phyloP scores from a whole-genome alignment of 2,797 vertebrate genomes.

The Gobio occitaniae region DNA sequence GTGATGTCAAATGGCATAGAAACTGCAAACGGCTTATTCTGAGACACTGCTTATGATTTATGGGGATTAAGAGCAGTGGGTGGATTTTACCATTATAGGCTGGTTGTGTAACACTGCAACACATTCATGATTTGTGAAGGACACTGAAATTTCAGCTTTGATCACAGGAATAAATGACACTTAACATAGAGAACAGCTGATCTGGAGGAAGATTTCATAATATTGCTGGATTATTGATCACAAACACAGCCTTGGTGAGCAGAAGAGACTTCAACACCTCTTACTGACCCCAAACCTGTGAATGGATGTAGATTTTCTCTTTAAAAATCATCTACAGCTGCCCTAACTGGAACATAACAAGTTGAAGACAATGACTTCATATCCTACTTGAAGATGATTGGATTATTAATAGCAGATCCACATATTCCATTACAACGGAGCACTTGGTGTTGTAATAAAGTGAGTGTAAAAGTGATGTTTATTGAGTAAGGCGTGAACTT shows the following conservation, averaged over 20 bases:
- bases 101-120: too few species aligned
- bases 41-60: too few species aligned
- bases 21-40: too few species aligned
- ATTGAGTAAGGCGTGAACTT: constrained; percentile 62
- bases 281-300: neutral
- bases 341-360: neutral
- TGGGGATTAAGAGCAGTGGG: too few species aligned
- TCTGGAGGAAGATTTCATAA: neutral
- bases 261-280: neutral
- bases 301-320: neutral
- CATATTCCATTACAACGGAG: neutral
- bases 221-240: neutral
- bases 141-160: too few species aligned
- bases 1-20: too few species aligned
- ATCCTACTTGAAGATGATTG: neutral
- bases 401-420: neutral
- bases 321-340: neutral
- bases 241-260: too few species aligned
- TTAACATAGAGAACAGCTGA: neutral
- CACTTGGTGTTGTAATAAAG: neutral
- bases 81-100: too few species aligned
- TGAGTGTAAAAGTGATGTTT: neutral
- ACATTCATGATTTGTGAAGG: neutral
- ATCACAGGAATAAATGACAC: too few species aligned
- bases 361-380: neutral